Evolutionary conservation across 2,888 invertebrate species (phyloP).

Genomic region (Philonicus albiceps): DNA sequence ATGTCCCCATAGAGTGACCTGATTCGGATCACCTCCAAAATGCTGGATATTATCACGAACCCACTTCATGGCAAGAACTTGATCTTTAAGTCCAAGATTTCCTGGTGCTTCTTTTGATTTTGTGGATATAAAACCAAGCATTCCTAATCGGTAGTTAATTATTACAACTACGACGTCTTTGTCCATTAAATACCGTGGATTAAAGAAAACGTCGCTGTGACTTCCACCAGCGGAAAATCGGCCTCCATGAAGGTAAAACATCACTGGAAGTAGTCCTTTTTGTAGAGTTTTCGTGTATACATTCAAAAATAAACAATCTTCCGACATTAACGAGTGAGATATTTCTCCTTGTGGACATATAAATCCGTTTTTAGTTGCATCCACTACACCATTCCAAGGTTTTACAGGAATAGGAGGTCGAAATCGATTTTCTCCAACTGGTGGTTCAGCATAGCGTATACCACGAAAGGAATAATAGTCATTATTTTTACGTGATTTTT

Average conservation of each 20-base stretch:
- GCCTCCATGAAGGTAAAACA: constrained; percentile 74
- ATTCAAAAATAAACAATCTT: constrained; percentile 69
- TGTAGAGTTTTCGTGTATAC: constrained; percentile 64
- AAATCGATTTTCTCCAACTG: constrained; percentile 57
- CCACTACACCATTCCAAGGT: constrained; percentile 63
- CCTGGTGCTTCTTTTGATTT: constrained; percentile 73
- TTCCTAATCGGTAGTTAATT: constrained; percentile 69
- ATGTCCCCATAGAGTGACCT: constrained; percentile 72
- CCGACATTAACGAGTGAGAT: constrained; percentile 58
- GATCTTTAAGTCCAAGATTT: constrained; percentile 76
- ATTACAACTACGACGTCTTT: constrained; percentile 71
- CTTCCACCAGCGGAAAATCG: constrained; percentile 69
- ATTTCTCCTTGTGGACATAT: constrained; percentile 65
- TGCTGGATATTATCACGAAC: constrained; percentile 69
- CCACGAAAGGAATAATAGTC: constrained; percentile 58
- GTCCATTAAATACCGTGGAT: constrained; percentile 70
- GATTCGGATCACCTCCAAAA: constrained; percentile 73
- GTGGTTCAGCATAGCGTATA: constrained; percentile 58
- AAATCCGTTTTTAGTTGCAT: constrained; percentile 68
- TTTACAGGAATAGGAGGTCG: constrained; percentile 63
- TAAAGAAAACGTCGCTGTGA: constrained; percentile 61
- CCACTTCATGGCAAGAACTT: constrained; percentile 71
- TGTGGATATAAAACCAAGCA: constrained; percentile 69
- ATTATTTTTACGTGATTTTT: constrained; percentile 54
- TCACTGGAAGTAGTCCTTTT: constrained; percentile 64